Evolutionary conservation across 2,888 invertebrate species (phyloP), one percentile per base, ranked within the genome.

Genomic region (Chloroclystis v-ata): DNA sequence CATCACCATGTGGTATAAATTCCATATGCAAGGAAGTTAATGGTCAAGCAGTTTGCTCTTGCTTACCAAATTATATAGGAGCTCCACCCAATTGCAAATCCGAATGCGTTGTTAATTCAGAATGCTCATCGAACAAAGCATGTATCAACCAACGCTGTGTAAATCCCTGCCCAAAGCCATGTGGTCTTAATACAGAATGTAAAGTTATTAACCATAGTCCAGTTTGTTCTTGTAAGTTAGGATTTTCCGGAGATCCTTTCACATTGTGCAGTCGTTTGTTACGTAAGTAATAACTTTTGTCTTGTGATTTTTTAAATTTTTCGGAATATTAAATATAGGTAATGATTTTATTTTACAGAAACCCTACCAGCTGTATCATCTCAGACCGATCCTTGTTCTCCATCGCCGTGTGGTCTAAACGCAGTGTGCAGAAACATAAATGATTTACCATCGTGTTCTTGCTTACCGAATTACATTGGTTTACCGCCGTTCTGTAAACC

Each of bases 341-440:
- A n/a, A n/a, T n/a, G n/a, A n/a, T n/a, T n/a, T n/a, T n/a, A n/a
- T n/a, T 37, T 49, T 63, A 47, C 59, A 86, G 86, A 82, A 63
- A 70, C 71, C 28, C 61, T 68, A 37, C 72, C 78, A 25, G 72
- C 67, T 49, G 50, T 69, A 44, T 65, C 69, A n/a, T 82, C 77
- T 45, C 84, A 88, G 39, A 65, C 78, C 11, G 76, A 92, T 63
- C 94, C 94, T 1, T 95, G 95, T 67, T 76, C 89, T 52, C 94
- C 94, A 40, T 92, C 93, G 4, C 90, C 92, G 9, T 95, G 95
- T 72, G 94, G 94, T 12, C 67, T 86, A 2, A 93, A 93, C 70
- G 91, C 94, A 4, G 91, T 93, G 67, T 95, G 95, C 68, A 90
- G 91, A 39, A 93, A 92, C 71, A 86, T 90, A 30, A 92, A 94